Evolutionary conservation across 2,888 invertebrate species (phyloP).

Genomic region (Campaea margaritaria): DNA sequence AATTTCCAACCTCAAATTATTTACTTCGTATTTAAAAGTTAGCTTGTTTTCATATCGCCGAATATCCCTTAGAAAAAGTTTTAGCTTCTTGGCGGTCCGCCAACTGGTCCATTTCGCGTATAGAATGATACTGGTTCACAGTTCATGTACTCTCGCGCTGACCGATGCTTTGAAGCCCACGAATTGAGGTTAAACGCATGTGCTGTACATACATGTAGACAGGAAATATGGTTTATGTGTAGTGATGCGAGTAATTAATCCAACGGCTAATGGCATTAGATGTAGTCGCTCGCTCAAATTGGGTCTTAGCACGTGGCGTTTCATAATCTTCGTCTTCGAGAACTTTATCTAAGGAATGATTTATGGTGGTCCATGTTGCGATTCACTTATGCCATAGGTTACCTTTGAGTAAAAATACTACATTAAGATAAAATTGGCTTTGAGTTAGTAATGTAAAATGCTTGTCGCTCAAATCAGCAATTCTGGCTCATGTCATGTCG

Average conservation of each 20-base stretch:
- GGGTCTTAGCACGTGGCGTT: constrained; percentile 50
- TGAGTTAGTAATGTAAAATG: neutral
- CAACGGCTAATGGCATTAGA: constrained; percentile 65
- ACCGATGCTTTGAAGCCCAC: constrained; percentile 75
- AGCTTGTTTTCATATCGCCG: constrained; percentile 55
- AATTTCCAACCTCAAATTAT: constrained; percentile 70
- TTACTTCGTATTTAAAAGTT: constrained; percentile 60
- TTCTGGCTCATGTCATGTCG: too few species aligned
- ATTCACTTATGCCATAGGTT: constrained; percentile 1
- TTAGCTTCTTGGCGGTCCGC: constrained; percentile 65
- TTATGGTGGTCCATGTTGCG: constrained; percentile 29
- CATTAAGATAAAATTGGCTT: neutral
- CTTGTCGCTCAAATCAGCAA: neutral
- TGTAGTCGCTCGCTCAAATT: constrained; percentile 46
- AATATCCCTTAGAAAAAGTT: constrained; percentile 64
- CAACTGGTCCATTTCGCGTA: constrained; percentile 78
- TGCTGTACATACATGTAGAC: constrained; percentile 54
- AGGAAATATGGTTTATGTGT: constrained; percentile 74
- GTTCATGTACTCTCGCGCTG: constrained; percentile 74
- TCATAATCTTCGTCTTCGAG: constrained; percentile 46
- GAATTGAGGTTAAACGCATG: constrained; percentile 74
- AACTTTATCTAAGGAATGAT: constrained; percentile 39
- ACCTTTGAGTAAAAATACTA: neutral
- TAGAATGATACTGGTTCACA: constrained; percentile 77
- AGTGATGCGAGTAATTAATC: constrained; percentile 76